These are phyloP conservation scores for Akabosia matsudoensis DNA, from an alignment of 1,140 invertebrate species.

Conservation along the genomic window DNA sequence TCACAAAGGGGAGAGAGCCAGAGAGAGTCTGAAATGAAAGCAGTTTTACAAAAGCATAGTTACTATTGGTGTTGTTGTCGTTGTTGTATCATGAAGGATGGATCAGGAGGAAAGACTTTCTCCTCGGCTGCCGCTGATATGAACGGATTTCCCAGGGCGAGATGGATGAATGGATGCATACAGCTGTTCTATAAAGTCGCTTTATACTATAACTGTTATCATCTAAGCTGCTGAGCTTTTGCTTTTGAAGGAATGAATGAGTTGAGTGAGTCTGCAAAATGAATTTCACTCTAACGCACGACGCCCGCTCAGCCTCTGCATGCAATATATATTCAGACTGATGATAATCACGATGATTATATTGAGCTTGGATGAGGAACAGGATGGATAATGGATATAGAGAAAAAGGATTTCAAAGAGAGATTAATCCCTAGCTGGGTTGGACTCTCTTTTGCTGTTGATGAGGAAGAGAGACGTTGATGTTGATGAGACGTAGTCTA, in stretches of 20 bases:
- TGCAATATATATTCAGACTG: background rate
- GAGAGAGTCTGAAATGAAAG: conserved; percentile 8
- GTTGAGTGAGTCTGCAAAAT: background rate
- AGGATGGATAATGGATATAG: conserved; percentile 24
- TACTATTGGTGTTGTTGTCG: background rate
- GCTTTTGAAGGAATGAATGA: conserved; percentile 12
- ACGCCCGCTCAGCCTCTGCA: background rate
- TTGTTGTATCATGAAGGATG: background rate
- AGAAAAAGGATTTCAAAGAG: conserved; percentile 35
- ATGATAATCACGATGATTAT: too few relatives aligned
- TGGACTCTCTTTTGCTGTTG: conserved; percentile 17
- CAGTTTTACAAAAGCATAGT: background rate
- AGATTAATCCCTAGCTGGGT: conserved; percentile 38
- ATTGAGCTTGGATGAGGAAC: too few relatives aligned
- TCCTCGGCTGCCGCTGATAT: background rate
- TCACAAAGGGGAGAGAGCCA: background rate
- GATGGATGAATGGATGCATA: background rate
- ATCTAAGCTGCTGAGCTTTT: background rate
- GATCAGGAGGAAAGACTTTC: background rate
- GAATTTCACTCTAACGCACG: background rate
- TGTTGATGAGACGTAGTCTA: background rate
- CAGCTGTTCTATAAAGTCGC: background rate
- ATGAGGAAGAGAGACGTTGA: background rate
- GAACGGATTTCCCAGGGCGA: background rate
- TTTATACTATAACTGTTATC: background rate